Base-by-base conservation (phyloP, 2,113 vertebrate species). In the Lynx canadensis region DNA sequence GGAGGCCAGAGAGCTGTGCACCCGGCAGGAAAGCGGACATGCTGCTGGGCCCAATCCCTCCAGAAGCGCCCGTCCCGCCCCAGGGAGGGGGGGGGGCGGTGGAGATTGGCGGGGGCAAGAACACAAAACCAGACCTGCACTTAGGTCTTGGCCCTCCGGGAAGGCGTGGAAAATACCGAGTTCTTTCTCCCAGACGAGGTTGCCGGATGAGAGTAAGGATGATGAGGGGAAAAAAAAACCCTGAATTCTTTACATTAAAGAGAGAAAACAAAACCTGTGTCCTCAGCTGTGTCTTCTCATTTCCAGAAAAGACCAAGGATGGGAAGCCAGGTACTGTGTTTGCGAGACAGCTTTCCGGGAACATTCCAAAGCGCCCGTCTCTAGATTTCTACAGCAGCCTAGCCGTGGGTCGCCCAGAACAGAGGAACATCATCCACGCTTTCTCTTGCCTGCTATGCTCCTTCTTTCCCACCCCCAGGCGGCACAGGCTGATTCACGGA, bases 351-450 rank as follows among this genome's bases (percentile, higher is more conserved):
- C 29, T 55, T 55, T 29, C 12, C 6, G 33, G 69, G n/a, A 57
- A 13, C 36, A 1, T 48, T 3, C 1, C 4, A 10, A 41, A 16
- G 7, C 0, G 3, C 38, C 9, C 3, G 0, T 16, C 79, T 50
- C 11, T 1, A 7, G 36, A 4, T 38, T 19, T n/a, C 86, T 1
- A n/a, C 55, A 29, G 23, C 13, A 14, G 10, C 18, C 33, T 9
- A 15, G 12, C 21, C 0, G 18, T 9, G 21, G 6, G 55, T 25
- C 16, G 9, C 7, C 18, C 21, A 2, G 55, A 60, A 29, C 16
- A 1, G 15, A 14, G 6, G 38, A 29, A 15, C 7, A 14, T 0
- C 1, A 18, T 6, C 1, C 0, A 4, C 0, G 8, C 1, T 6
- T 36, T 41, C 13, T 41, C 19, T 7, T 23, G n/a, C 11, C 23